Evolutionary conservation across 2,888 invertebrate species (phyloP), one percentile per base, ranked within the genome.

Genomic region (Spodoptera littoralis): DNA sequence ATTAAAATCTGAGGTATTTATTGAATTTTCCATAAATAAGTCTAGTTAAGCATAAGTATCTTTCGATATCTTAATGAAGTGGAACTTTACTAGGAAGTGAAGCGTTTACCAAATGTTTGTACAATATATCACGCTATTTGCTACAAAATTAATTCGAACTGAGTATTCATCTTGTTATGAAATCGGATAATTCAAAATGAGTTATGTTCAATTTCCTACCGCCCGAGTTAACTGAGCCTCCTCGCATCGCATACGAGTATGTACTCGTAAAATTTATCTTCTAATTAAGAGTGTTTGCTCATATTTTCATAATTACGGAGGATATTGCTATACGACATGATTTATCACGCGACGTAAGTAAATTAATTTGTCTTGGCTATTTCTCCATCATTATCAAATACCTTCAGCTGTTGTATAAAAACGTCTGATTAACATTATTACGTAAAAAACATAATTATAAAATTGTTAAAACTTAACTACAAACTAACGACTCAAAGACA

Each of bases 251-350:
- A 69, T 66, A 53, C 64, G 72, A 73, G 65, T 64, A 65, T 76
- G 70, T 70, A 72, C 65, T 69, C 56, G 55, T 68, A 58, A 71
- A 84, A 85, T 82, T 79, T 80, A 79, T 84, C 77, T 81, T 66
- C 69, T 81, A 83, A 83, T 84, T 83, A 84, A 73, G 69, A 83
- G 58, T 77, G 67, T 77, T 73, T 76, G 65, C 72, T 75, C 74
- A 72, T 81, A 83, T 80, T 77, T 79, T 83, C 78, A 78, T 79
- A 81, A 84, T 84, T 80, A 77, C 77, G 77, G 63, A 61, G 62
- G 54, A 76, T 75, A 74, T 75, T 71, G 49, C 76, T 69, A 27
- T 18, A 44, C 57, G 57, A 65, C 66, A 66, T 68, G 71, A 81
- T 82, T 80, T 79, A 80, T 71, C 60, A 47, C 62, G 73, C 66